Evolutionary conservation across 1,140 invertebrate genomes (phyloP).

Genomic region (Drosophila willistoni): DNA sequence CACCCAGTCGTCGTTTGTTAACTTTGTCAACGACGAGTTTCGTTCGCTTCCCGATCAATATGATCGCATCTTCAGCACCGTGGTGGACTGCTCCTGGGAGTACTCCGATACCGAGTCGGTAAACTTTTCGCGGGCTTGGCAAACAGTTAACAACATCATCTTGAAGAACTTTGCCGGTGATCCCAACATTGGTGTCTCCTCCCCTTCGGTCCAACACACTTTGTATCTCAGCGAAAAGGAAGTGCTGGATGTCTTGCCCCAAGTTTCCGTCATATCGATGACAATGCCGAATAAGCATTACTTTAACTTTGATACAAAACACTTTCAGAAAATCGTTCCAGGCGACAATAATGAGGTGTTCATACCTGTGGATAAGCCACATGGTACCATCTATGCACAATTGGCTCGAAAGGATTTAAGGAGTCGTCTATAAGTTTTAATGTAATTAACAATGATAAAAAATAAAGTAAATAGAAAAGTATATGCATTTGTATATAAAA

Average conservation of each 20-base stretch:
- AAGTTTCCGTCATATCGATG: constrained; percentile 88
- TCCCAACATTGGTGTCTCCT: constrained; percentile 87
- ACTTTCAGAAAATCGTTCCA: constrained; percentile 86
- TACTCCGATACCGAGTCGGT: constrained; percentile 86
- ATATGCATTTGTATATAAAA: too few species aligned
- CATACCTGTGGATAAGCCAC: constrained; percentile 89
- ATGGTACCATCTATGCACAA: constrained; percentile 89
- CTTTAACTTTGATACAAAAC: constrained; percentile 88
- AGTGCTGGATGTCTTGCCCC: constrained; percentile 86
- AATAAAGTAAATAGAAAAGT: background rate
- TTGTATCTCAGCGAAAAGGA: constrained; percentile 88
- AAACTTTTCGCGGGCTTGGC: constrained; percentile 87
- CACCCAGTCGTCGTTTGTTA: constrained; percentile 89
- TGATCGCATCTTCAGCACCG: constrained; percentile 90
- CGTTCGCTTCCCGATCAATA: constrained; percentile 88
- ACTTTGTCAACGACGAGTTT: constrained; percentile 90
- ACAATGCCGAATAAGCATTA: constrained; percentile 92
- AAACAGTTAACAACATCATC: constrained; percentile 87
- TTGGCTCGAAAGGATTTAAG: constrained; percentile 86
- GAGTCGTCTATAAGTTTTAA: constrained; percentile 48
- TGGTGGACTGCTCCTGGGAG: constrained; percentile 88
- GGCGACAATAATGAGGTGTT: constrained; percentile 88
- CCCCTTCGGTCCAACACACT: constrained; percentile 90
- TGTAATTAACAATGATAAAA: background rate
- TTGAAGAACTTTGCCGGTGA: constrained; percentile 89